Evolutionary conservation across 2,888 invertebrate genomes (phyloP), one percentile per base, ranked within the genome.

Genomic region (Ectemnius continuus): DNA sequence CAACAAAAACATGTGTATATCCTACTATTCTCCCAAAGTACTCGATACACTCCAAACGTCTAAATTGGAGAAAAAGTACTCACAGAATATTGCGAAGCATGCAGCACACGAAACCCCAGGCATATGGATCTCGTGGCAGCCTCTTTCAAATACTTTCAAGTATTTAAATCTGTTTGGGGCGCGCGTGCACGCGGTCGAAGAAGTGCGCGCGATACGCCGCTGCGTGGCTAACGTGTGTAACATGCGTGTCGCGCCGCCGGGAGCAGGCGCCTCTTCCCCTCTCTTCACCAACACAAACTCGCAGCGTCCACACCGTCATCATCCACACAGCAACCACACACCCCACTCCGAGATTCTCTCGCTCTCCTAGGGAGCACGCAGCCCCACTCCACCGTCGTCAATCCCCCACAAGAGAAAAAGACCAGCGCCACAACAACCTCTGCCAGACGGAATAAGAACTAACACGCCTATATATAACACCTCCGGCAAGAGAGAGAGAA

Each of bases 191-290:
- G 36, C 36, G 36, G 36, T 36, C 52, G 52, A 52, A 52, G 16
- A 5, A 52, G 14, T 52, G 16, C 52, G 52, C 52, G 52, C n/a
- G 52, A 14, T 52, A 14, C 16, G 52, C 16, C 52, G 52, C 16
- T 52, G 52, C 52, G 52, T 52, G 52, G 52, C 8, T 52, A 52
- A 16, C 11, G n/a, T 16, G 52, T 52, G 16, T 14, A 52, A 52
- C 52, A 16, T 52, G 52, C 52, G 52, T 52, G 52, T 52, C 52
- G 52, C 52, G 52, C 52, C 52, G 52, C n/a, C 52, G 52, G 11
- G 52, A 52, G 52, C 14, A 52, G 52, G 52, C 52, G 52, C 52
- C 52, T 48, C n/a, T 14, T 52, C 14, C 52, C 52, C 52, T 52
- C 13, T 14, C 16, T 13, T 4, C 36, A 36, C 36, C 8, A 36